Percentiles rank a stretch among this genome's conserved stretches.
phyloP scores from a whole-genome alignment of 64 coral and sea anemone species.

The Porites lutea region DNA sequence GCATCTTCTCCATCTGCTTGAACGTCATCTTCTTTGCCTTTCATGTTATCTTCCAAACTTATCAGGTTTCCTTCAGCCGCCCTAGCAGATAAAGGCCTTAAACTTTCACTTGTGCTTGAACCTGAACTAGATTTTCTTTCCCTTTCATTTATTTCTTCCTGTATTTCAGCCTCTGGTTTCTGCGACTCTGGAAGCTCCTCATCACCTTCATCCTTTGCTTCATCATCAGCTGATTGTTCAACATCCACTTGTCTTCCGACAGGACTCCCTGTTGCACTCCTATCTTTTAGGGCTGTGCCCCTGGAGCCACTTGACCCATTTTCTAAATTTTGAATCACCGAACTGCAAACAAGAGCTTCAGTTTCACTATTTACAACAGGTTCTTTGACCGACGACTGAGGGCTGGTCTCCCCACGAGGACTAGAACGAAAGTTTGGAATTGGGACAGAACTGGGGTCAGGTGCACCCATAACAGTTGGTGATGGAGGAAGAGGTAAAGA shows the following conservation, averaged over 20 bases:
- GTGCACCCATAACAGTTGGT: constrained; percentile 47
- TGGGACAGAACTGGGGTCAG: constrained; percentile 70
- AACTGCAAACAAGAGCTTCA: neutral
- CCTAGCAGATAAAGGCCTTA: constrained; percentile 33
- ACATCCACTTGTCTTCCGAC: constrained; percentile 47
- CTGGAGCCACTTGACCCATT: constrained; percentile 2
- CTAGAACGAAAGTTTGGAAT: constrained; percentile 81
- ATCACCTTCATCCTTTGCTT: constrained; percentile 31
- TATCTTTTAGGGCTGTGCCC: neutral
- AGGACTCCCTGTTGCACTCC: constrained; percentile 2
- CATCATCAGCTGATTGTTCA: constrained; percentile 64
- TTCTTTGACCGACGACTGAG: neutral
- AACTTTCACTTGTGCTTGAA: constrained; percentile 41
- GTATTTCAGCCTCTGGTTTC: constrained; percentile 24
- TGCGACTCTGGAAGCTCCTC: constrained; percentile 34
- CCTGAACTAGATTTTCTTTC: constrained; percentile 38
- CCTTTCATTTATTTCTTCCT: constrained; percentile 19
- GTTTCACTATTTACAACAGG: neutral
- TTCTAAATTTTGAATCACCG: neutral
- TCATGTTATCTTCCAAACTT: constrained; percentile 3
- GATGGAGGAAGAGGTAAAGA: constrained; percentile 67
- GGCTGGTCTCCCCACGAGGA: constrained; percentile 27
- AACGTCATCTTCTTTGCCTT: constrained; percentile 15
- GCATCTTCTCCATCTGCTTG: constrained; percentile 4
- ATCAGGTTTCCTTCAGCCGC: constrained; percentile 31